Base-by-base conservation (phyloP, 1,140 invertebrate genomes). In the Ladona fulva region DNA sequence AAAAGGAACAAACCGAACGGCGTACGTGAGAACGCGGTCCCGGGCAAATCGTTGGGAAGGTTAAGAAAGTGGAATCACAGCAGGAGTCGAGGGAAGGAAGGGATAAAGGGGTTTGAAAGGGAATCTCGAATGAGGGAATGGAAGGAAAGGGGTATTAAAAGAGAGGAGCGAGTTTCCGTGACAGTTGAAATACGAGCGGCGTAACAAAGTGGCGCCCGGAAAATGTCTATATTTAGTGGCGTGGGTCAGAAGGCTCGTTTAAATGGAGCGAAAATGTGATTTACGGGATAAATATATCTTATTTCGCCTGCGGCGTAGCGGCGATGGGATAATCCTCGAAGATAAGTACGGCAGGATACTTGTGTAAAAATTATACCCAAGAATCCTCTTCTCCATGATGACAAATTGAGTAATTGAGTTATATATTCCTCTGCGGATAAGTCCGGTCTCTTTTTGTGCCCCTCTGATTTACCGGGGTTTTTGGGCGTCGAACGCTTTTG, bases 131-230 rank as follows among this genome's bases (percentile, higher is more conserved):
- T 11, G 19, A 52, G 44, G 44, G 44, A 52, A 52, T 19, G 52
- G 52, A 16, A 22, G 52, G n/a, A 12, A 22, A 66, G 52, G 52
- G 14, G 52, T 12, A 16, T 22, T 22, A 66, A 66, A 66, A 16
- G 29, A 37, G 29, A 37, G 52, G 29, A 37, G 29, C 1, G 52
- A 16, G 52, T 22, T 66, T 16, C 52, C 52, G 52, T 66, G 52
- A 66, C 52, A 66, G 52, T 66, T 66, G 52, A 66, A 66, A 66
- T 66, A 66, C 52, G 52, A 66, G 52, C 52, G 52, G 12, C 52
- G 52, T 66, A 66, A 66, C 52, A 66, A 66, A 66, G 52, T 66
- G 52, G 52, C 52, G n/a, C 52, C 5, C 52, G 52, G 52, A 66
- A 66, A 6, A 66, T 5, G 52, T 66, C 52, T 66, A 66, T 66